Evolutionary conservation across 2,888 invertebrate species (phyloP), one percentile per base, ranked within the genome.

Genomic region (Yponomeuta evonymella): DNA sequence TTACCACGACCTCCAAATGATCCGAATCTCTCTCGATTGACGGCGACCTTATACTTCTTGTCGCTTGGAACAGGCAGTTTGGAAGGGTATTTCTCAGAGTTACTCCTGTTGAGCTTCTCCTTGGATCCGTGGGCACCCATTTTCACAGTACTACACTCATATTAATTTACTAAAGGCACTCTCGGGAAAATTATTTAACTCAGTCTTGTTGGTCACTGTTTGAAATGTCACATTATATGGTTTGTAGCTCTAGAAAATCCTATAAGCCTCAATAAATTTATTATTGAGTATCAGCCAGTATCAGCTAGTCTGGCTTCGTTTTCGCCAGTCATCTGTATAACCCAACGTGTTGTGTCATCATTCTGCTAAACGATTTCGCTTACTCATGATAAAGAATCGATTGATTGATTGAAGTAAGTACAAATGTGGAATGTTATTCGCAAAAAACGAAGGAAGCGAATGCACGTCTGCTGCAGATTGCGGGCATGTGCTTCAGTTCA

Each of bases 91-190:
- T 92, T 92, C 84, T 94, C 95, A 65, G 95, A 95, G 78, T 93
- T 93, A 76, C 94, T 94, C 80, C 95, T 93, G 79, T 94, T 93
- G 75, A 95, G 91, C 88, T 95, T 95, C 87, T 95, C 95, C 92
- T 95, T 96, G 73, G 95, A 95, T 80, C 95, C 95, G 89, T 95
- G 95, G 76, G 95, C 95, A 79, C 96, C 96, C 96, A 96, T 96
- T 84, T 89, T 94, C 81, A 81, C 77, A 76, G 82, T 58, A n/a
- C 23, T 36, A 15, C 23, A 62, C 23, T 65, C 48, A 33, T 62
- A 15, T 70, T 51, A 48, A 67, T 30, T 58, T 9, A n/a, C 23
- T 10, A 64, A 65, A 43, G 48, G 48, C 63, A 70, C 80, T 76
- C 76, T 76, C 78, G 83, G 81, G 81, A 84, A 82, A 83, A 81